Conservation (phyloP, 2,888 invertebrate species). For the Liodrosophila aerea region DNA sequence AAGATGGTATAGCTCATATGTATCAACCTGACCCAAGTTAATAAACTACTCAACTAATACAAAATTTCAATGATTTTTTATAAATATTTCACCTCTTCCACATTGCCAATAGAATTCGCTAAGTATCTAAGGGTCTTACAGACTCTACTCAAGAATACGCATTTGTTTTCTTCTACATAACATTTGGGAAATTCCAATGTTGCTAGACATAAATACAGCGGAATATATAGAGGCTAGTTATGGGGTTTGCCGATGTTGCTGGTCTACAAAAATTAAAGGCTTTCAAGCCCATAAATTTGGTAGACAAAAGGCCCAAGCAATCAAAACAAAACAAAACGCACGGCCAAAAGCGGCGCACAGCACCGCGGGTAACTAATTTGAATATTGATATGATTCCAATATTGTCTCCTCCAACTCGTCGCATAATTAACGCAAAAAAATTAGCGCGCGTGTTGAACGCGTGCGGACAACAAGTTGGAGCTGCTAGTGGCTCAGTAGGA, state of each 20-base stretch:
- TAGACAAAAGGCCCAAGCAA: constrained; percentile 57
- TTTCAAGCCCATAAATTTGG: constrained; percentile 47
- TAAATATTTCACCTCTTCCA: too few species aligned
- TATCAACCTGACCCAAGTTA: too few species aligned
- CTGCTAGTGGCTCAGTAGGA: constrained; percentile 1
- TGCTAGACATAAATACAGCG: constrained; percentile 7
- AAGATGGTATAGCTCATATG: too few species aligned
- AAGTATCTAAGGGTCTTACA: too few species aligned
- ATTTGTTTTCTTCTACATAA: too few species aligned
- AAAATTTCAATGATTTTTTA: too few species aligned
- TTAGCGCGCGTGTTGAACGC: constrained; percentile 73
- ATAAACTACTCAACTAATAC: too few species aligned
- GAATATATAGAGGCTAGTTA: constrained; percentile 7
- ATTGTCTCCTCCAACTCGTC: constrained; percentile 28
- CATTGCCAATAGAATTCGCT: too few species aligned
- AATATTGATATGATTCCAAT: constrained; percentile 72
- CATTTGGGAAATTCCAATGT: neutral
- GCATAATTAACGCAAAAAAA: constrained; percentile 65
- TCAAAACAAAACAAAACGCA: constrained; percentile 61
- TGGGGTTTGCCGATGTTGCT: constrained; percentile 19
- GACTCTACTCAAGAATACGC: too few species aligned
- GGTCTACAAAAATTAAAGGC: constrained; percentile 35
- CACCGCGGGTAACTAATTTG: constrained; percentile 60
- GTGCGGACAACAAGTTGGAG: constrained; percentile 61
- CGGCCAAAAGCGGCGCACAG: constrained; percentile 31